Evolutionary conservation across 2,797 vertebrate genomes (phyloP), one percentile per base, ranked within the genome.

Genomic region (Apogon hyalosoma): DNA sequence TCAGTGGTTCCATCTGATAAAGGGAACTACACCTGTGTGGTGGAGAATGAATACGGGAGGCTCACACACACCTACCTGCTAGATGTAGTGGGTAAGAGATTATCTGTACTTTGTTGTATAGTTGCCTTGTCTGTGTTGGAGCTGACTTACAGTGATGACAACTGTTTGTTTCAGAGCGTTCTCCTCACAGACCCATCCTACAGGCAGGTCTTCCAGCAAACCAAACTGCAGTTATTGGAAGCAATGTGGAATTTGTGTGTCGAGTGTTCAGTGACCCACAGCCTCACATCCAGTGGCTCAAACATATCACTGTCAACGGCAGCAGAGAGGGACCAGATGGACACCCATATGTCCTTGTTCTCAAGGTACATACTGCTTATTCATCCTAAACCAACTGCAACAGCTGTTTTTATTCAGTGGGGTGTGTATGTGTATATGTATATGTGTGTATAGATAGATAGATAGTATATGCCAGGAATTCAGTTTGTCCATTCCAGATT

Each of bases 11-110:
- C 95, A 0, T 97, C 96, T 0, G 96, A 98, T 62, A 94, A 94
- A 75, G 96, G 96, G 63, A 98, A 97, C 92, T 98, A 98, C 90
- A 97, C 96, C 3, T 98, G 96, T 68, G 92, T 97, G 36, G 96
- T 97, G 89, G 94, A 95, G 90, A 98, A 98, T 1, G 90, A 93
- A 16, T 90, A 96, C 0, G 96, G 96, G 46, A 95, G 92, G 82
- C 95, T 98, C 31, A 94, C 94, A 82, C 96, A 97, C 87, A 96
- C 95, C 50, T 98, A 96, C 84, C 94, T 95, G 87, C 94, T 98
- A 60, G 96, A 97, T 3, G 96, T 98, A 0, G 94, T 97, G 0
- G 96, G 96, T 97, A 84, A 94, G 96, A 49, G 12, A 6, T 13
- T 38, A 40, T 41, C 39, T 13, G 7, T 14, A 24, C 21, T 24